Evolutionary conservation across 1,140 invertebrate species (phyloP), one percentile per base, ranked within the genome.

Genomic region (Anagrus nilaparvatae): DNA sequence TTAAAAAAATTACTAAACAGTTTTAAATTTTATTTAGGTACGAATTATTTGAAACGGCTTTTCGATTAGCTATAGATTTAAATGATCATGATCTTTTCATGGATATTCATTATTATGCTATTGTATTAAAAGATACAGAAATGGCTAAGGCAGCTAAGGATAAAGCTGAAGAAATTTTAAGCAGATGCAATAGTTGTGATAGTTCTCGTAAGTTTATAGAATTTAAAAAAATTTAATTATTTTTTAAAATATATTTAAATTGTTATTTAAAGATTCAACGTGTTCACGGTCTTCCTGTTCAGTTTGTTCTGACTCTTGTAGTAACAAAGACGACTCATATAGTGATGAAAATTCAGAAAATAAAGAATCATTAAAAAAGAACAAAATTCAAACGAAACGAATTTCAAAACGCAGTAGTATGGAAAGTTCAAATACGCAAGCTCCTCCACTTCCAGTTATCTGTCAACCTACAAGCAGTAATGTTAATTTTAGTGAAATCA

Each of bases 31-130:
- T 52, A 48, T 50, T 2, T 55, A 87, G 87, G 46, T 79, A 84
- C 56, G 76, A 79, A 40, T 69, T 84, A 34, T 81, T 86, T 60
- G 85, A 90, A 55, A 90, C 88, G 56, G 87, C 88, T 8, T 85
- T 89, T 54, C 75, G 86, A 43, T 65, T 93, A 33, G 87, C 85
- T 12, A 82, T 90, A 50, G 87, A 92, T 60, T 72, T 93, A 39
- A 75, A 75, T 21, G 81, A 86, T 57, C 81, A 82, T 54, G 84
- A 87, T 66, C 71, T 87, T 25, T 87, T 87, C 53, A 78, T 85
- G 77, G 87, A 92, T 66, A 75, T 90, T 28, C 79, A 87, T 56
- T 85, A 83, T 63, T 78, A 84, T 46, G 85, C 87, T 20, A 63
- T 76, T 42, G 71, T 76, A 39, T 72, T 78, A 43, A 77, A 76